Percentiles rank a stretch among this genome's conserved stretches.
Evolutionary conservation across 1,140 invertebrate species (phyloP).

Genomic region (Drosophila triauraria): DNA sequence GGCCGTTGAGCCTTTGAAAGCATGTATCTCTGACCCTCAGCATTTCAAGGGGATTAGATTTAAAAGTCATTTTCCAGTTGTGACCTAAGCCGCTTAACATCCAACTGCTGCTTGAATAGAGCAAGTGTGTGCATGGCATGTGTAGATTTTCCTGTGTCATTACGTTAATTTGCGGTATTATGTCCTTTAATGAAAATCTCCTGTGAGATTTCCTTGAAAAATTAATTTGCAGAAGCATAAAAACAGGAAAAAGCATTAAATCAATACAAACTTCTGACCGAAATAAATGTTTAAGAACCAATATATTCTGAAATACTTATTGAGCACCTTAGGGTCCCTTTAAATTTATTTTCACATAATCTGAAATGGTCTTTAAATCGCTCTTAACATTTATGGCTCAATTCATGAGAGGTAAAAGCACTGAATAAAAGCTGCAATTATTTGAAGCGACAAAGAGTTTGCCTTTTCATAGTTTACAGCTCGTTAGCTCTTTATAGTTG

Average conservation of each 20-base stretch:
- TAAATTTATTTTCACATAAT: neutral
- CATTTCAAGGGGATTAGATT: conserved; percentile 64
- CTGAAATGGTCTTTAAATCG: neutral
- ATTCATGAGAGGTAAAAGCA: conserved; percentile 10
- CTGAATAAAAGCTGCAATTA: conserved; percentile 31
- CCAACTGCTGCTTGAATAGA: conserved; percentile 30
- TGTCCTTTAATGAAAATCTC: conserved; percentile 60
- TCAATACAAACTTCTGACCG: neutral
- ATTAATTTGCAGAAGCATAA: neutral
- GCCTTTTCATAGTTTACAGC: conserved; percentile 74
- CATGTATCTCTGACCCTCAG: conserved; percentile 10
- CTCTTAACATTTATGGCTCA: conserved; percentile 35
- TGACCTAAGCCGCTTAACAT: conserved; percentile 71
- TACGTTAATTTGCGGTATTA: conserved; percentile 69
- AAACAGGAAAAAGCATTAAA: conserved; percentile 4
- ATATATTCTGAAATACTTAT: neutral
- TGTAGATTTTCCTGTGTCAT: conserved; percentile 45
- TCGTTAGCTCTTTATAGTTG: conserved; percentile 77
- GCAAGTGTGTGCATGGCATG: neutral
- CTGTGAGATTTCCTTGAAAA: conserved; percentile 4
- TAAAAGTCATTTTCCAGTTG: conserved; percentile 74
- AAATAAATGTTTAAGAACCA: neutral
- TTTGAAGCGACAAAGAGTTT: conserved; percentile 31
- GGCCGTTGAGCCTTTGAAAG: neutral
- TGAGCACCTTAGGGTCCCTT: neutral